These are phyloP conservation scores for Trichonephila clavata DNA, from an alignment of 1,140 invertebrate genomes.

Conservation along the genomic window DNA sequence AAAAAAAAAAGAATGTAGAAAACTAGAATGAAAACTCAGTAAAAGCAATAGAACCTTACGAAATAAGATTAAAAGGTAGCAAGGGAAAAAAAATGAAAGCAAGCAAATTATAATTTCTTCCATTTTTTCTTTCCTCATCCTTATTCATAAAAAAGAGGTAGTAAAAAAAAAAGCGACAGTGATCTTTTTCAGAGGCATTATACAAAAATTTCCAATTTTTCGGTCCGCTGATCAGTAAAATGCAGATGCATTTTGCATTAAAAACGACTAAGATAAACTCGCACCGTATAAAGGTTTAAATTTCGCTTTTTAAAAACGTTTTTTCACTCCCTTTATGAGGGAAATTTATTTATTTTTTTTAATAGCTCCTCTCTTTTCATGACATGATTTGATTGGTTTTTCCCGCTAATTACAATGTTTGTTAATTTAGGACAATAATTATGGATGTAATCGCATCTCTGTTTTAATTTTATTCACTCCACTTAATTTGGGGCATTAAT, in stretches of 20 bases:
- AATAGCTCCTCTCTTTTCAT: background rate
- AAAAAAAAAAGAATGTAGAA: background rate
- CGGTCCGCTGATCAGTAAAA: slow-evolving; percentile 72
- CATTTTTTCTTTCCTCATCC: background rate
- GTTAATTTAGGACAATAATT: slow-evolving; percentile 39
- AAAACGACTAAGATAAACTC: slow-evolving; percentile 72
- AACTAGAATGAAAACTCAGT: background rate
- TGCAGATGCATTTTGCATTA: slow-evolving; percentile 72
- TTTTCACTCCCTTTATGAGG: slow-evolving; percentile 6
- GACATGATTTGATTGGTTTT: slow-evolving; percentile 47
- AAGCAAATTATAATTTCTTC: slow-evolving; percentile 75
- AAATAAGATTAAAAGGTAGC: slow-evolving; percentile 74
- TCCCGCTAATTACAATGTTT: slow-evolving; percentile 22
- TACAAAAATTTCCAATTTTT: slow-evolving; percentile 76
- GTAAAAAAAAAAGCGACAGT: slow-evolving; percentile 39
- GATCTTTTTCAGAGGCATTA: slow-evolving; percentile 72
- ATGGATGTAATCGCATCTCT: background rate
- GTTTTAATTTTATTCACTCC: background rate
- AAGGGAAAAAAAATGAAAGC: slow-evolving; percentile 39
- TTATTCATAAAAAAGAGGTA: slow-evolving; percentile 23
- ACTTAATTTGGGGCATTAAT: background rate
- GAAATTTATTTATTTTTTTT: slow-evolving; percentile 13
- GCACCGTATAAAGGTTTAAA: slow-evolving; percentile 62
- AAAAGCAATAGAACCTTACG: slow-evolving; percentile 6
- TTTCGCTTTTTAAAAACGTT: slow-evolving; percentile 45